Conservation (phyloP, 2,797 vertebrate species). For the Trachurus trachurus region DNA sequence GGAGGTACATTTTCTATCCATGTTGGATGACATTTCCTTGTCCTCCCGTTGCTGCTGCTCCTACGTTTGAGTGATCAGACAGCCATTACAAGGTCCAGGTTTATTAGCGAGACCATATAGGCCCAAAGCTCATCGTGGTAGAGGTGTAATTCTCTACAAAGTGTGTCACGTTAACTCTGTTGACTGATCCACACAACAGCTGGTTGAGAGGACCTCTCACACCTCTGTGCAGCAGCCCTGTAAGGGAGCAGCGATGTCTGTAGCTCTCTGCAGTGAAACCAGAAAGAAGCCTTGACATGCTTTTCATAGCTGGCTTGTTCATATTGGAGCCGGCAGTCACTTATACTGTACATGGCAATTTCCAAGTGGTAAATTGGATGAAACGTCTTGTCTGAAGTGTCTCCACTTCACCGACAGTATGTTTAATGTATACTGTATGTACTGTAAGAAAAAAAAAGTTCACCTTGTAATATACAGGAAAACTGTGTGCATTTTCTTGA, state of each 20-base stretch:
- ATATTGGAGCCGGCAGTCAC: constrained; percentile 84
- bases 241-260: constrained; percentile 89
- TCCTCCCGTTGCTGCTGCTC: constrained; percentile 85
- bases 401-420: constrained; percentile 83
- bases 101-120: constrained; percentile 96
- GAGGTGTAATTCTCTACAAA: constrained; percentile 94
- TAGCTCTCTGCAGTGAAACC: constrained; percentile 87
- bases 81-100: constrained; percentile 92
- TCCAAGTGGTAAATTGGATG: constrained; percentile 93
- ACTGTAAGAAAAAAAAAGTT: constrained; percentile 5
- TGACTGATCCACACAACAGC: constrained; percentile 97
- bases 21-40: constrained; percentile 93
- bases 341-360: constrained; percentile 90
- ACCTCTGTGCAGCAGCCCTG: constrained; percentile 90
- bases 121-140: constrained; percentile 90
- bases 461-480: constrained; percentile 4
- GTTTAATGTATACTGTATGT: constrained; percentile 33
- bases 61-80: constrained; percentile 95
- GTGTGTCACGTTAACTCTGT: constrained; percentile 93
- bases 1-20: constrained; percentile 88
- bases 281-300: constrained; percentile 90
- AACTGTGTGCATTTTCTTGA: background rate
- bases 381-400: constrained; percentile 83
- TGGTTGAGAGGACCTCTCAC: constrained; percentile 90
- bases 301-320: constrained; percentile 84